Percentiles rank a stretch among this genome's conserved stretches.
These are phyloP conservation scores for Lasioglossum zephyrum DNA, from an alignment of 2,888 invertebrate species.

Conservation along the genomic window DNA sequence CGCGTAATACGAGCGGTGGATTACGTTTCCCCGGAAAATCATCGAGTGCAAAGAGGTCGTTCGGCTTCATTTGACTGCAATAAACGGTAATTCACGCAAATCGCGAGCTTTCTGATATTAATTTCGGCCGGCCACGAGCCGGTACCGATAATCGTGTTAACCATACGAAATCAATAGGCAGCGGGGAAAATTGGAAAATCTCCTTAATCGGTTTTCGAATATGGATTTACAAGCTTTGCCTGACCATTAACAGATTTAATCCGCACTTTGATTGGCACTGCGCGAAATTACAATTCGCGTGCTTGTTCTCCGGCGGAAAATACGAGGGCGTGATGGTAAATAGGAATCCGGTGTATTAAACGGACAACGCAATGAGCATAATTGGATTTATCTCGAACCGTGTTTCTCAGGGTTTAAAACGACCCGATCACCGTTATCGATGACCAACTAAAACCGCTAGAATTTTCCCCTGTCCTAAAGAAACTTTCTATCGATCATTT, in stretches of 20 bases:
- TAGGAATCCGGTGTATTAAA: slow-evolving; percentile 52
- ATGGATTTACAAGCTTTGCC: slow-evolving; percentile 68
- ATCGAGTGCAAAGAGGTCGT: slow-evolving; percentile 49
- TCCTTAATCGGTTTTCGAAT: slow-evolving; percentile 69
- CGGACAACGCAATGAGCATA: slow-evolving; percentile 42
- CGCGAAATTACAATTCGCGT: slow-evolving; percentile 63
- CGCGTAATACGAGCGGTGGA: slow-evolving; percentile 17
- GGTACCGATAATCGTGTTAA: slow-evolving; percentile 66
- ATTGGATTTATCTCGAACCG: slow-evolving; percentile 50
- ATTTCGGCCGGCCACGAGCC: slow-evolving; percentile 65
- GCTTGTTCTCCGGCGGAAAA: slow-evolving; percentile 47
- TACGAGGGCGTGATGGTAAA: slow-evolving; percentile 43
- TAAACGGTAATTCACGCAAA: slow-evolving; percentile 73
- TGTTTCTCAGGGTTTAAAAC: slow-evolving; percentile 37
- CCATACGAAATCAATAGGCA: slow-evolving; percentile 68
- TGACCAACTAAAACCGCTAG: neutral
- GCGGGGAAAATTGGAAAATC: slow-evolving; percentile 70
- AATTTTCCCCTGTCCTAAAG: neutral
- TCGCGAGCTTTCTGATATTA: slow-evolving; percentile 72
- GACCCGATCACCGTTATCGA: slow-evolving; percentile 12
- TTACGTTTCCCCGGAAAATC: slow-evolving; percentile 58
- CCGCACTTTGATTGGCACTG: slow-evolving; percentile 62
- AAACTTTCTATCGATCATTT: neutral
- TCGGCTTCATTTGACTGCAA: slow-evolving; percentile 67
- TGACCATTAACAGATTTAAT: slow-evolving; percentile 70